A percentile compares a stretch with the other conserved stretches of the same genome.
Evolutionary conservation across 2,113 vertebrate genomes (phyloP).

Genomic region (Corvus cornix): DNA sequence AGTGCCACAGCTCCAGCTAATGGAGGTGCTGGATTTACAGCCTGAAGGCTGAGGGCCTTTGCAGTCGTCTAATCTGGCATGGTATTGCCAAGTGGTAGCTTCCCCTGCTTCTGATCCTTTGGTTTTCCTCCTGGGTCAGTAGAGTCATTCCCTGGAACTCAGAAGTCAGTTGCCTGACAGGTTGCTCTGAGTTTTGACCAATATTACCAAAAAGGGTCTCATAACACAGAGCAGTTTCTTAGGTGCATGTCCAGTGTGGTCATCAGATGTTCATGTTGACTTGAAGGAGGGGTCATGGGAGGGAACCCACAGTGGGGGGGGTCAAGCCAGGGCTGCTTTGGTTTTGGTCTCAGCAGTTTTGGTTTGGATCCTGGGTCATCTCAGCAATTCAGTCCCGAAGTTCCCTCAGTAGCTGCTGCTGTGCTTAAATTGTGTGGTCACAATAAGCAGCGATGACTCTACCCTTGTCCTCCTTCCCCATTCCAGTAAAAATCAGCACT

Average conservation of each 20-base stretch:
- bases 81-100: background rate
- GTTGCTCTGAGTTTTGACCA: background rate
- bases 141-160: background rate
- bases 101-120: background rate
- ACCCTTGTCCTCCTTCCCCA: background rate
- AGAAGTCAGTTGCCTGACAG: rapidly evolving
- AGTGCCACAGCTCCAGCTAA: background rate
- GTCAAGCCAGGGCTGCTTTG: background rate
- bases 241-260: background rate
- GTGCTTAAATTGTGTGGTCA: background rate
- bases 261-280: background rate
- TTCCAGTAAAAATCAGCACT: background rate
- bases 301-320: background rate
- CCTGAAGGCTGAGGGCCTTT: background rate
- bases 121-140: background rate
- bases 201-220: rapidly evolving
- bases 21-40: background rate
- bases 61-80: background rate
- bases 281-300: background rate
- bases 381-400: background rate
- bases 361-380: background rate
- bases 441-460: rapidly evolving
- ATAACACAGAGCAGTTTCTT: background rate
- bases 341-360: background rate
- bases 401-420: background rate